Percentiles rank a stretch among this genome's conserved stretches.
Conservation (phyloP, 2,113 vertebrate species). For the Geococcyx californianus region DNA sequence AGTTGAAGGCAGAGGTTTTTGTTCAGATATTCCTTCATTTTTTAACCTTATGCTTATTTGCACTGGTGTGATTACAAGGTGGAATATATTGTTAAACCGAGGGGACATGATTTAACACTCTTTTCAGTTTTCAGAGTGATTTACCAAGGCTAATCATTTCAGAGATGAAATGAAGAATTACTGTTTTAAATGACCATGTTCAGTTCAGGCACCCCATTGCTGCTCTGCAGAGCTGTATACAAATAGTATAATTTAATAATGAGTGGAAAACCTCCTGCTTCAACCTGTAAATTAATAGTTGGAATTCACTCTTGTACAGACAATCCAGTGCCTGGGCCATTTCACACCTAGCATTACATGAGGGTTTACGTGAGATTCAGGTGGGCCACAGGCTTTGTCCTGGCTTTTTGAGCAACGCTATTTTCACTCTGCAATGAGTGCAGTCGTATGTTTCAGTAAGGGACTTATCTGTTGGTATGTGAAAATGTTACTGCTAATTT, state of each 20-base stretch:
- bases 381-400: neutral
- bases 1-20: neutral
- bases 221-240: neutral
- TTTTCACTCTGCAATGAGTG: neutral
- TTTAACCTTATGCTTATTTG: neutral
- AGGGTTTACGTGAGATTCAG: neutral
- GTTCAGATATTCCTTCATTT: neutral
- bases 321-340: neutral
- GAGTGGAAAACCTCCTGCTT: neutral
- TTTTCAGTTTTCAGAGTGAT: neutral
- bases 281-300: neutral
- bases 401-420: conserved; percentile 6
- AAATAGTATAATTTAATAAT: neutral
- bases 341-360: neutral
- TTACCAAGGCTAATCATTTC: neutral
- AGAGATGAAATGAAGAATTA: neutral
- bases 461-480: conserved; percentile 8
- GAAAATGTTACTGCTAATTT: conserved; percentile 60
- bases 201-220: neutral
- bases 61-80: neutral
- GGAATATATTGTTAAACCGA: neutral
- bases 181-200: neutral
- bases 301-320: neutral
- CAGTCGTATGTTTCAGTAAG: conserved; percentile 39
- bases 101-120: neutral